Evolutionary conservation across 2,113 vertebrate genomes (phyloP).

Genomic region (Oxygymnocypris stewartii): DNA sequence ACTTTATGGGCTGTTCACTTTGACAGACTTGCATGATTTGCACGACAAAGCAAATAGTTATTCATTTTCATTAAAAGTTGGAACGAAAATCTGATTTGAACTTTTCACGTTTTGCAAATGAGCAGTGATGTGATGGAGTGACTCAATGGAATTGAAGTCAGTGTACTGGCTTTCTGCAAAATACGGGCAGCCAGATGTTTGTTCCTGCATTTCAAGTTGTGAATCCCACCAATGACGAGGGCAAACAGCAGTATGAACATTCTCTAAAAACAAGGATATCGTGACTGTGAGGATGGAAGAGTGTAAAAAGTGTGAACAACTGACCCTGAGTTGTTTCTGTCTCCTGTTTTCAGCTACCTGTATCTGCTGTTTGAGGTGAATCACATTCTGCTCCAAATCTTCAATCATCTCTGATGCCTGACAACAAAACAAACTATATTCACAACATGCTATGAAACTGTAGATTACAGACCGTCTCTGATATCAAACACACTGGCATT

Average conservation of each 20-base stretch:
- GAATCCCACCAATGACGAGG: neutral
- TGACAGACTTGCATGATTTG: neutral
- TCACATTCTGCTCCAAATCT: conserved; percentile 76
- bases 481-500: neutral
- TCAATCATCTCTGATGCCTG: conserved; percentile 82
- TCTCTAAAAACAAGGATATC: neutral
- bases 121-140: neutral
- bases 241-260: neutral
- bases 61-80: neutral
- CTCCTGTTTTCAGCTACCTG: conserved; percentile 77
- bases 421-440: neutral
- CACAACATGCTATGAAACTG: neutral
- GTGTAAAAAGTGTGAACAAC: conserved; percentile 18
- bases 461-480: neutral
- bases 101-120: neutral
- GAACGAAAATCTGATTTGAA: neutral
- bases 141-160: neutral
- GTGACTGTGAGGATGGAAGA: neutral
- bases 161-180: neutral
- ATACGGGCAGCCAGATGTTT: neutral
- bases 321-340: conserved; percentile 81
- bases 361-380: conserved; percentile 80
- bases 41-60: neutral
- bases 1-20: neutral
- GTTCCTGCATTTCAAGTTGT: neutral